phyloP scores from a whole-genome alignment of 2,797 vertebrate species.

The Poecilia wingei region DNA sequence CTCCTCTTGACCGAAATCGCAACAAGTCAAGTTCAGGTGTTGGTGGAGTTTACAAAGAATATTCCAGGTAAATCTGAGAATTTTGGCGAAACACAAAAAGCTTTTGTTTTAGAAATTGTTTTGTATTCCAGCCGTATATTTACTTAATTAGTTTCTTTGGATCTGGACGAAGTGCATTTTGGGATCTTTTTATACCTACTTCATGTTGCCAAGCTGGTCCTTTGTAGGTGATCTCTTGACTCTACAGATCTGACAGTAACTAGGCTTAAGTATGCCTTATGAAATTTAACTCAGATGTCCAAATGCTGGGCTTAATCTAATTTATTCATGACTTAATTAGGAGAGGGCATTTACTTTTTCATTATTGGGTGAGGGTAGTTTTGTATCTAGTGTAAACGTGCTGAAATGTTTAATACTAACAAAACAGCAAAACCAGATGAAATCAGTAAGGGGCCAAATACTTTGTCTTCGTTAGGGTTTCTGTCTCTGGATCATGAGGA shows the following conservation, averaged over 20 bases:
- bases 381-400: neutral
- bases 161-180: neutral
- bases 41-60: conserved; percentile 98
- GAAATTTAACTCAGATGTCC: neutral
- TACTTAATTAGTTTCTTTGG: neutral
- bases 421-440: neutral
- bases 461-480: conserved; percentile 83
- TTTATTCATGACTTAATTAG: neutral
- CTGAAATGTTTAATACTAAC: neutral
- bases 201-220: neutral
- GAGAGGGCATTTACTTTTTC: neutral
- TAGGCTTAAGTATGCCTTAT: neutral
- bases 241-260: neutral
- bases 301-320: neutral
- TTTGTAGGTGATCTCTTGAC: neutral
- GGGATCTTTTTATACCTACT: neutral
- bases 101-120: neutral
- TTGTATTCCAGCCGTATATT: neutral
- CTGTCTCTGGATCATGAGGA: conserved; percentile 95
- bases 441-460: neutral
- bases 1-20: conserved; percentile 98
- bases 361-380: neutral
- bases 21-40: conserved; percentile 95
- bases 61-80: conserved; percentile 88
- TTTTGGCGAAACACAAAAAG: neutral